Conservation (phyloP, 2,888 invertebrate genomes). For the Himalopsyche japonica region DNA sequence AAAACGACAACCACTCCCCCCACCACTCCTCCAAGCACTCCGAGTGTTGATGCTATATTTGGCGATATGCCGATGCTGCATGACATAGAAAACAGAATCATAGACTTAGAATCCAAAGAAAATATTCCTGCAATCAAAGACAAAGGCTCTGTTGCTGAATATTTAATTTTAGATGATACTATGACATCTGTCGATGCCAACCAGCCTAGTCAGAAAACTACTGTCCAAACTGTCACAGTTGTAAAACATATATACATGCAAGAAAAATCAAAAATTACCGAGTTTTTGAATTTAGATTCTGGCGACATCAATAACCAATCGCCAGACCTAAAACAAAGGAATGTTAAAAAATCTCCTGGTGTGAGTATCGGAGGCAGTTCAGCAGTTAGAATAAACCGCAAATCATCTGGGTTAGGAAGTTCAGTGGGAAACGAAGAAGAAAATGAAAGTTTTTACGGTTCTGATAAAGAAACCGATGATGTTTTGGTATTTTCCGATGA, state of each 20-base stretch:
- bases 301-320: not conserved
- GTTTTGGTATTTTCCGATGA: constrained; percentile 65
- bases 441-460: constrained; percentile 64
- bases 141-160: constrained; percentile 46
- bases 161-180: constrained; percentile 46
- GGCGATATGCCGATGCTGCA: constrained; percentile 19
- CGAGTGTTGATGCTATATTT: constrained; percentile 7
- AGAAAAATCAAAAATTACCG: not conserved
- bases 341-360: constrained; percentile 12
- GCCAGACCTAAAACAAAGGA: not conserved
- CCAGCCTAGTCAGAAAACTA: not conserved
- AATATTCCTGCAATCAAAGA: constrained; percentile 42
- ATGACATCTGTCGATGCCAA: not conserved
- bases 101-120: constrained; percentile 32
- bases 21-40: constrained; percentile 33
- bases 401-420: constrained; percentile 32
- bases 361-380: constrained; percentile 32
- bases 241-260: not conserved
- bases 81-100: constrained; percentile 25
- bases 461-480: constrained; percentile 65
- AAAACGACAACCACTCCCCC: constrained; percentile 22
- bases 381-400: constrained; percentile 20
- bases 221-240: not conserved
- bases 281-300: not conserved
- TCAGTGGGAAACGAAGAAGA: constrained; percentile 44